Evolutionary conservation across 1,140 invertebrate species (phyloP), one percentile per base, ranked within the genome.

Genomic region (Drepana arcuata): DNA sequence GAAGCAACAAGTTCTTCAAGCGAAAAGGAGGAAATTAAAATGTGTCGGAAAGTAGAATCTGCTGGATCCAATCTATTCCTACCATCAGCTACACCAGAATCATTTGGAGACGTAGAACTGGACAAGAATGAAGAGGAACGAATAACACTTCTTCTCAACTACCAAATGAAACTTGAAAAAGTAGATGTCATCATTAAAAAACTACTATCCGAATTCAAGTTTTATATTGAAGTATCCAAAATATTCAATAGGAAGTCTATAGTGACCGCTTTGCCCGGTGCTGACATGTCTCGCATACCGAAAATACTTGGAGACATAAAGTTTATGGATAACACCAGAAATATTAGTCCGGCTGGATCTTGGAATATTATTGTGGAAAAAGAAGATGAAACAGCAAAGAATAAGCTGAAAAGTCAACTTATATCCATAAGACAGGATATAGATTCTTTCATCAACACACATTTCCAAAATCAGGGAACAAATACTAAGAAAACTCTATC

Each of bases 141-240:
- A 3, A 42, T 63, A 0, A 50, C 43, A 4, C 32, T 78, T 5
- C 46, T 82, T 0, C 16, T 59, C 0, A 61, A 62, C 13, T 82
- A 79, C 40, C 64, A 75, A 43, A 48, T 52, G 28, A 70, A 69
- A 26, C 48, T 82, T 1, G 67, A 71, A 14, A 75, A 70, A 35
- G 48, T 78, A n/a, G 69, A 78, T 14, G 32, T 34, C 14, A 30
- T 69, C 0, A 37, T 75, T 6, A 71, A 71, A 31, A 69, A 73
- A 18, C 13, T 82, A 16, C 38, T 82, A 0, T 51, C 53, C 1
- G 78, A 82, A 34, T 75, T 78, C 16, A 63, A 79, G 30, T 79
- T 78, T 35, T 69, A 77, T 11, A 70, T 82, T 16, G 65, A 79
- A 48, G 63, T 79, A 0, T 71, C 72, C 0, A 79, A 79, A 55